Percentiles rank a stretch among this genome's conserved stretches.
Evolutionary conservation across 2,888 invertebrate species (phyloP).

Genomic region (Entomobrya multifasciata): DNA sequence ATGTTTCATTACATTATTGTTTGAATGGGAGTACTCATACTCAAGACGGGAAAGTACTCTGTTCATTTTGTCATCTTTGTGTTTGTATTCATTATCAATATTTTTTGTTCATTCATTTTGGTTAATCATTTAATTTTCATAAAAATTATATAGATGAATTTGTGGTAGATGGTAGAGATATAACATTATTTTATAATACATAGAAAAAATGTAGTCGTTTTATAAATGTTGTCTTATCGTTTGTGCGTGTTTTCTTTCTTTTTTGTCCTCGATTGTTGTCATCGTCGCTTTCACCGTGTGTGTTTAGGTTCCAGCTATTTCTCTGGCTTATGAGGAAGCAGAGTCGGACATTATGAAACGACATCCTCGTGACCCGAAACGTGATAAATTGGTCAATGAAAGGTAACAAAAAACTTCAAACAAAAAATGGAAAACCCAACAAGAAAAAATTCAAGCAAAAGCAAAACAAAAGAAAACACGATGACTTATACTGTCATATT

Average conservation of each 20-base stretch:
- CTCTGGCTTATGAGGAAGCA: conserved; percentile 90
- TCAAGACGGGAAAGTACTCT: too few relatives aligned
- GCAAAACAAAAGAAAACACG: not conserved
- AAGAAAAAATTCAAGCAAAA: conserved; percentile 39
- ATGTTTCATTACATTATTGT: too few relatives aligned
- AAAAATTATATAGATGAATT: not conserved
- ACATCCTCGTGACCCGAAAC: conserved; percentile 77
- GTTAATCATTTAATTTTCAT: too few relatives aligned
- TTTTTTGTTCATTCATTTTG: too few relatives aligned
- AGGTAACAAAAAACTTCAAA: conserved; percentile 29
- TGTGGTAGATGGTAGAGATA: not conserved
- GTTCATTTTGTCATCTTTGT: too few relatives aligned
- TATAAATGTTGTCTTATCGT: conserved; percentile 54
- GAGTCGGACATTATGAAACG: conserved; percentile 96
- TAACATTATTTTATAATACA: too few relatives aligned
- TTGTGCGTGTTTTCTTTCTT: conserved; percentile 61
- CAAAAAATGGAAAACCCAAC: conserved; percentile 8
- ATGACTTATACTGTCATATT: too few relatives aligned
- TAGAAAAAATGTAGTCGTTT: not conserved
- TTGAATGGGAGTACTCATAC: too few relatives aligned
- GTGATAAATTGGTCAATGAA: conserved; percentile 85
- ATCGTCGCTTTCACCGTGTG: conserved; percentile 65
- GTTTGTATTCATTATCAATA: too few relatives aligned
- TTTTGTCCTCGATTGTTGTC: conserved; percentile 29
- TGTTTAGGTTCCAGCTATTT: conserved; percentile 78